These are phyloP conservation scores for Tetanocera ferruginea DNA, from an alignment of 2,888 invertebrate genomes.

Conservation along the genomic window DNA sequence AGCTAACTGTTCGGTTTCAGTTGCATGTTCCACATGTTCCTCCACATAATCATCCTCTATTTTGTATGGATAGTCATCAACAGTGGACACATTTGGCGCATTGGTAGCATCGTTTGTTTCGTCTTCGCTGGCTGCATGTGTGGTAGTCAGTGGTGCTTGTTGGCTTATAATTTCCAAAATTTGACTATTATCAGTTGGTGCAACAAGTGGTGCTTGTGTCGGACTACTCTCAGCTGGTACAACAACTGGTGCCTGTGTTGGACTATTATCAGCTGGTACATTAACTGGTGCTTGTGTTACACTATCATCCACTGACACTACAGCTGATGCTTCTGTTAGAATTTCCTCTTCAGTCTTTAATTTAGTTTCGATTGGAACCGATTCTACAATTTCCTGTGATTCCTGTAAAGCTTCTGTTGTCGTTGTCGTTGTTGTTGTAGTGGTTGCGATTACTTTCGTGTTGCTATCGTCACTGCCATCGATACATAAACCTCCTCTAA, in stretches of 20 bases:
- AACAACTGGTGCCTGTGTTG: no score
- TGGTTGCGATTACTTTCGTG: slow-evolving; percentile 43
- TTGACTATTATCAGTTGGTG: slow-evolving; percentile 49
- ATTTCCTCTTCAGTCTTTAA: no score
- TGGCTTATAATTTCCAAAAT: neutral
- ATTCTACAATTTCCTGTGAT: slow-evolving; percentile 29
- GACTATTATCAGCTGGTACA: slow-evolving; percentile 50
- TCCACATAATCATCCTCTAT: slow-evolving; percentile 63
- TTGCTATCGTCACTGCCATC: slow-evolving; percentile 46
- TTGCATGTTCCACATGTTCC: slow-evolving; percentile 45
- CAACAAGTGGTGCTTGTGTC: slow-evolving; percentile 53
- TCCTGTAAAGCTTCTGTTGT: slow-evolving; percentile 31
- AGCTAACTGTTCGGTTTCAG: slow-evolving; percentile 32
- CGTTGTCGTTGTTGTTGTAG: slow-evolving; percentile 49
- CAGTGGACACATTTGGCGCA: slow-evolving; percentile 42
- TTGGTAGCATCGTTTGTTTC: slow-evolving; percentile 46
- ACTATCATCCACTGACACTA: neutral
- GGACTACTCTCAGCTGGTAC: neutral
- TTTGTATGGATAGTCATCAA: slow-evolving; percentile 66
- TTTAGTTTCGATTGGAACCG: no score
- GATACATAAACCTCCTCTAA: slow-evolving; percentile 77
- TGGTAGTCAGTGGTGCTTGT: neutral
- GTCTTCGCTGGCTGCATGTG: slow-evolving; percentile 5
- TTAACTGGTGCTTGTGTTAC: slow-evolving; percentile 52
- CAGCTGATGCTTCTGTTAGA: slow-evolving; percentile 19